Percentiles rank a stretch among this genome's conserved stretches.
Conservation (phyloP, 2,888 invertebrate species). For the Micoletzkya japonica region DNA sequence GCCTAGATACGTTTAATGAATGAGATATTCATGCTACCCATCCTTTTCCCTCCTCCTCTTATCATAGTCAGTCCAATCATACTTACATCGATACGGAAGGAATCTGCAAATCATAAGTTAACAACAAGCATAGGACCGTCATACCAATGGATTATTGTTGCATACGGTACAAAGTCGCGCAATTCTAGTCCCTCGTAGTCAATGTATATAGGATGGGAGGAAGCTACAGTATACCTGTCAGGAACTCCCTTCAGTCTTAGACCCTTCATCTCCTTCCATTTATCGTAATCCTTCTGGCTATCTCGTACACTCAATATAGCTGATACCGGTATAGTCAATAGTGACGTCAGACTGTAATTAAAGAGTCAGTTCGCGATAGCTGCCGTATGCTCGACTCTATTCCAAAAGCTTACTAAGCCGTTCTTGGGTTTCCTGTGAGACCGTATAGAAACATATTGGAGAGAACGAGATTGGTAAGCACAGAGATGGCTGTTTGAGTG, state of each 20-base stretch:
- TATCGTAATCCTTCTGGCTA: constrained; percentile 37
- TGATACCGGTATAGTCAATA: constrained; percentile 36
- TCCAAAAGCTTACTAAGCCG: constrained; percentile 26
- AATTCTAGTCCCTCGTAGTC: neutral
- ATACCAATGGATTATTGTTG: neutral
- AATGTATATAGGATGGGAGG: neutral
- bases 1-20: no score
- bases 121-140: neutral
- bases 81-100: constrained; percentile 42
- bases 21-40: no score
- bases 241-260: constrained; percentile 35
- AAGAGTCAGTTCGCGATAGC: neutral
- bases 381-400: neutral
- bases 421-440: constrained; percentile 32
- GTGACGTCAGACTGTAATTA: constrained; percentile 23
- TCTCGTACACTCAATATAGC: constrained; percentile 29
- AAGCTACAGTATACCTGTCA: constrained; percentile 15
- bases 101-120: constrained; percentile 28
- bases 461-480: constrained; percentile 28
- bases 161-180: neutral
- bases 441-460: constrained; percentile 40
- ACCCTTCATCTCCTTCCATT: constrained; percentile 36
- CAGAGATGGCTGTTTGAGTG: constrained; percentile 31
- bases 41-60: constrained; percentile 1
- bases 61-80: constrained; percentile 42